Conservation (phyloP, 2,888 invertebrate genomes). For the Tachina fera region DNA sequence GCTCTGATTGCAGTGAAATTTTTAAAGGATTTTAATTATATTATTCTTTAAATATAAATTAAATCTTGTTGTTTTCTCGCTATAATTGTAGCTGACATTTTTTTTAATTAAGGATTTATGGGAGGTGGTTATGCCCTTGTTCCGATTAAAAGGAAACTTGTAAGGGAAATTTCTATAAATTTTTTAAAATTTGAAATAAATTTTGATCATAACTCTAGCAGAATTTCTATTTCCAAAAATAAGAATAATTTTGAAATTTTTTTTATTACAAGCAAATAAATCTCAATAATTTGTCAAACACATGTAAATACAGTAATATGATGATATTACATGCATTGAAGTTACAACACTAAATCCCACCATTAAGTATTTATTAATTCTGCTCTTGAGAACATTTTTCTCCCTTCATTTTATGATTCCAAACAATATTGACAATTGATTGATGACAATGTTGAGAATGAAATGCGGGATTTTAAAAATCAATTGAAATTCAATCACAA, state of each 20-base stretch:
- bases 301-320: not conserved
- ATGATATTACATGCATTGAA: constrained; percentile 11
- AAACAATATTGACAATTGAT: constrained; percentile 28
- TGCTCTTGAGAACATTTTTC: not conserved
- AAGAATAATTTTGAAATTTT: not conserved
- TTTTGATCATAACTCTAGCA: too few relatives aligned
- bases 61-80: too few relatives aligned
- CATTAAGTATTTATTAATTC: constrained; percentile 13
- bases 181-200: too few relatives aligned
- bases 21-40: too few relatives aligned
- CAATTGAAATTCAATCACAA: constrained; percentile 68
- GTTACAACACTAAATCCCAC: not conserved
- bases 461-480: constrained; percentile 59
- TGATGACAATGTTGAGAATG: constrained; percentile 41
- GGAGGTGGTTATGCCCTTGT: too few relatives aligned
- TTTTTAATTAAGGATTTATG: too few relatives aligned
- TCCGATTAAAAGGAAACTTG: too few relatives aligned
- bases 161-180: too few relatives aligned
- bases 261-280: constrained; percentile 1
- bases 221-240: too few relatives aligned
- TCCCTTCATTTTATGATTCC: not conserved
- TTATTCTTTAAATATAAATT: too few relatives aligned
- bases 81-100: too few relatives aligned
- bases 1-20: too few relatives aligned
- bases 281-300: constrained; percentile 44